Conservation (phyloP, 2,113 vertebrate genomes). For the Gadus macrocephalus region DNA sequence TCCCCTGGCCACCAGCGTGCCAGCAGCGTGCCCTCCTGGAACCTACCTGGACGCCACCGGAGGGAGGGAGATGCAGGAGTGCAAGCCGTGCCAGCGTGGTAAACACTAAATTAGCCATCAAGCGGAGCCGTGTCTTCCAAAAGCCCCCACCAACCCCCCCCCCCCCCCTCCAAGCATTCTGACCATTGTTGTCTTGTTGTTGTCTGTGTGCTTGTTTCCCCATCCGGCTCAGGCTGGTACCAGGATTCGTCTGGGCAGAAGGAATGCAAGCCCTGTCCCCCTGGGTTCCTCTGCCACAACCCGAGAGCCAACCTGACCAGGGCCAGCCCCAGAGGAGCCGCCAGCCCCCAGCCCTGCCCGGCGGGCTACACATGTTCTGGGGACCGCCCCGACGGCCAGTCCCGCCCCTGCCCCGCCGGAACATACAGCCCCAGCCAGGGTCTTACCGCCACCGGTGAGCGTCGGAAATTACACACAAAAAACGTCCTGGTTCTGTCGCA, state of each 20-base stretch:
- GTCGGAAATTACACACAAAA: no score
- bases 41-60: constrained; percentile 58
- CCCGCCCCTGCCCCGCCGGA: constrained; percentile 71
- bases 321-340: constrained; percentile 42
- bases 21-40: constrained; percentile 66
- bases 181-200: neutral
- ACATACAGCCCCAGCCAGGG: constrained; percentile 66
- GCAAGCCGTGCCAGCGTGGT: constrained; percentile 69
- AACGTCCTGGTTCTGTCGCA: neutral
- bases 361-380: constrained; percentile 68
- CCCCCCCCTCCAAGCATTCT: neutral
- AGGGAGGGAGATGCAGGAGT: constrained; percentile 61
- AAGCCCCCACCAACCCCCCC: no score
- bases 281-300: constrained; percentile 68
- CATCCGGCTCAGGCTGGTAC: constrained; percentile 66
- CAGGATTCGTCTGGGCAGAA: constrained; percentile 71
- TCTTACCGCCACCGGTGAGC: constrained; percentile 64
- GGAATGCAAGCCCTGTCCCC: constrained; percentile 70
- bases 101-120: constrained; percentile 12
- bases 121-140: neutral
- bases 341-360: constrained; percentile 67
- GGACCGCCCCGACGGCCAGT: constrained; percentile 39
- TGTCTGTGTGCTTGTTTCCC: constrained; percentile 2
- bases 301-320: constrained; percentile 31
- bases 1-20: constrained; percentile 60